Evolutionary conservation across 2,888 invertebrate genomes (phyloP), one percentile per base, ranked within the genome.

Genomic region (Metopia argyrocephala): DNA sequence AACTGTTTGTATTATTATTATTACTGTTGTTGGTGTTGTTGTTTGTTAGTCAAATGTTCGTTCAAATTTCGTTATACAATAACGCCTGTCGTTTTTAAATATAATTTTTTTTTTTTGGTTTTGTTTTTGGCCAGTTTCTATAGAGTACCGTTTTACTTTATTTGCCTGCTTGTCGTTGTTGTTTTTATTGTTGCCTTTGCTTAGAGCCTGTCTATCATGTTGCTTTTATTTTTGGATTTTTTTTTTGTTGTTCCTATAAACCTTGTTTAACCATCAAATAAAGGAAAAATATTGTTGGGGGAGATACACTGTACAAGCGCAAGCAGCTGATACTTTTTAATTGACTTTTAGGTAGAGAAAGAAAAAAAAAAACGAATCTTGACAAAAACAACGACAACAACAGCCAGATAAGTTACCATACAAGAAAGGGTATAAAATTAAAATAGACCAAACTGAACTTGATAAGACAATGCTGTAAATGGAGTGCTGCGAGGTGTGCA

Each of bases 261-360:
- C 76, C 79, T 71, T 62, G 57, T 73, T 76, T 46, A 76, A 62
- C n/a, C 59, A 56, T 66, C 54, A 64, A 18, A 23, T 46, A 54
- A 20, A 9, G 20, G n/a, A n/a, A n/a, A n/a, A n/a, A n/a, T n/a
- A n/a, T n/a, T n/a, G n/a, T n/a, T n/a, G 69, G 64, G 65, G 62
- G 66, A 64, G 31, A 45, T 6, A 71, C 65, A 46, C 15, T 59
- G 6, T 50, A 48, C 21, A 48, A 46, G 18, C 46, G 48, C 25
- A 46, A 64, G 73, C 80, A 80, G 80, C 80, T 80, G 80, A 80
- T 80, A 80, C 62, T 73, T 76, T 76, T 80, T 76, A 80, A 80
- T 76, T 80, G 76, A 76, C 80, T 80, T 69, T 73, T 64, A 65
- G 76, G 68, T 64, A 76, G 38, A 66, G 73, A 71, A 65, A 38